Conservation (phyloP, 2,888 invertebrate species). For the Nomada fabriciana region DNA sequence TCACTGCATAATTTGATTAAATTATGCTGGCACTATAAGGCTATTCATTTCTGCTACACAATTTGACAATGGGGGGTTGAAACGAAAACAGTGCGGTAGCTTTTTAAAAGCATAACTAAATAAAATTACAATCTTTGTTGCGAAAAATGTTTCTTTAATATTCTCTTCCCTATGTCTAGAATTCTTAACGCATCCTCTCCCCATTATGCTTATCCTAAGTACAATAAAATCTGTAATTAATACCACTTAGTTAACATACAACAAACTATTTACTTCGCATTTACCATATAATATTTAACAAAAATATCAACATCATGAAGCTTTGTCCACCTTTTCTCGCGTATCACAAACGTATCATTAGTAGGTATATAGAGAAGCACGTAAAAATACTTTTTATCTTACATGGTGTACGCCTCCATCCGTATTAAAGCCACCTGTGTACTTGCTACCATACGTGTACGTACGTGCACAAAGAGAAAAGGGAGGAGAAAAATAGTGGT, state of each 20-base stretch:
- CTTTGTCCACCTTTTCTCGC: not conserved
- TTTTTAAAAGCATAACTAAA: too few relatives aligned
- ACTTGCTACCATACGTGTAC: not conserved
- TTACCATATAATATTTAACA: not conserved
- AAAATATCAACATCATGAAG: not conserved
- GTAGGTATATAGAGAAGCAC: not conserved
- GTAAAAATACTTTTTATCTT: conserved; percentile 7
- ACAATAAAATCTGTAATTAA: too few relatives aligned
- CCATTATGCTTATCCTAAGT: too few relatives aligned
- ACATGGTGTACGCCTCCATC: not conserved
- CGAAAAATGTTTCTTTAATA: too few relatives aligned
- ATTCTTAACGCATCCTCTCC: too few relatives aligned
- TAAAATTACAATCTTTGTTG: too few relatives aligned
- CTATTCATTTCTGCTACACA: too few relatives aligned
- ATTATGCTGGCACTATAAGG: too few relatives aligned
- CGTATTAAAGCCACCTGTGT: not conserved
- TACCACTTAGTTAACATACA: too few relatives aligned
- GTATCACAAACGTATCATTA: conserved; percentile 11
- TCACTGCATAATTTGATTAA: not conserved
- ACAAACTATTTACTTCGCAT: not conserved
- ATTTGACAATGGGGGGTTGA: too few relatives aligned
- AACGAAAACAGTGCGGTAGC: too few relatives aligned
- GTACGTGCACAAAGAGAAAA: not conserved
- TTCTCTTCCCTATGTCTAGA: too few relatives aligned
- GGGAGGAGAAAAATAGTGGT: conserved; percentile 43